Base-by-base conservation (phyloP, 2,888 invertebrate genomes). In the Apotomis capreana region DNA sequence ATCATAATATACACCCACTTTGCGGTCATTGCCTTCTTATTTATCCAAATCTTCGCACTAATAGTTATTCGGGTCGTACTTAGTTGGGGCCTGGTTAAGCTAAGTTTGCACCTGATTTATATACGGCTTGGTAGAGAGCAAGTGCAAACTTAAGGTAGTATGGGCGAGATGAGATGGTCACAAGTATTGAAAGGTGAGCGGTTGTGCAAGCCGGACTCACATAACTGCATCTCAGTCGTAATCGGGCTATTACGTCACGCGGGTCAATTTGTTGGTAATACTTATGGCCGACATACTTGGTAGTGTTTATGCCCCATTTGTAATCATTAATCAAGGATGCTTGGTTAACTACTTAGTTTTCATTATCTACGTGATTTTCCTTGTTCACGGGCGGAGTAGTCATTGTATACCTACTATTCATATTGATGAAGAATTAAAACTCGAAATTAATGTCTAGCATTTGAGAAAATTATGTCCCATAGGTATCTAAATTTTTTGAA, bases 141-240 rank as follows among this genome's bases (percentile, higher is more conserved):
- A 9, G 49, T 49, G 49, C 49, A 49, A 49, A 10, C 49, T 49
- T 9, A 49, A 49, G 49, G 49, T 49, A 1, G 64, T 75, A 70
- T 67, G 69, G 72, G 68, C 68, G 44, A 65, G 65, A 44, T 62
- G 44, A 65, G 65, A 44, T 44, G 67, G 13, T 64, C 13, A 60
- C 67, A 60, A 59, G 37, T 61, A 54, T 76, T 76, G 68, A 77
- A 74, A 78, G 74, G 72, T 49, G 51, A 52, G 54, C 52, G 59
- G 62, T 72, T 80, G 75, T 76, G 78, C 76, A 81, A 80, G 69
- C 26, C 65, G 69, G 72, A 74, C 57, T 80, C 76, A 79, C 77
- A 77, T 79, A 80, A 80, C 78, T 75, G 77, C 76, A 76, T 72
- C 69, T 64, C 58, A 40, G 10, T 68, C 60, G 77, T 60, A 76